Base-by-base conservation (phyloP, 1,140 invertebrate species). In the Lepidotrigona ventralis region DNA sequence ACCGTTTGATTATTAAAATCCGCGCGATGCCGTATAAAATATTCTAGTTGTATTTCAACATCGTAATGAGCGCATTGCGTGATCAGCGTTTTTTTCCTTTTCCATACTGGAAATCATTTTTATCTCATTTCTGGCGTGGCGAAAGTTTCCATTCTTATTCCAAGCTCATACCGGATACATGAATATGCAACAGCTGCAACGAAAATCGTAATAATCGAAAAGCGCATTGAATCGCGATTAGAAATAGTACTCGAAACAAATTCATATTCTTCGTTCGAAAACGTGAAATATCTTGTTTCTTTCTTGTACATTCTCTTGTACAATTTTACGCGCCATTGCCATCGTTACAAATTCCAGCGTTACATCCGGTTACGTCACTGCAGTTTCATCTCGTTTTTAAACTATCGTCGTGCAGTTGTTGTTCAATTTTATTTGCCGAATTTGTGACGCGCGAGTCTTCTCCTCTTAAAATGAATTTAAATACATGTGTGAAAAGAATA, bases 41-140 rank as follows among this genome's bases (percentile, higher is more conserved):
- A 76, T 77, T 78, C 51, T 29, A 54, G n/a, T 75, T 58, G 64
- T 39, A 63, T 64, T 74, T 75, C 53, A 83, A n/a, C 58, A 46
- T 78, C 46, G 64, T 17, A 88, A 87, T 68, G 83, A 81, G 54
- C 53, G 19, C 19, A 83, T 85, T 29, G 85, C 81, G 77, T 81
- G 80, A 70, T 69, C 26, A 19, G 1, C 29, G n/a, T n/a, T 23
- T 46, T 46, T 46, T 46, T 39, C 4, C 33, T 33, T 46, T 46
- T 63, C 54, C 69, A 84, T 89, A 72, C 15, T 21, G 58, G 23
- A 17, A 53, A 51, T 23, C 58, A 39, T 60, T 68, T 80, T 79
- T 73, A 58, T 84, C 29, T 82, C 51, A 29, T 69, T 78, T 66
- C 76, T 39, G 39, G 17, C 21, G 8, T 19, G 11, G 19, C 26